Conservation (phyloP, 2,113 vertebrate species). For the Myxocyprinus asiaticus region DNA sequence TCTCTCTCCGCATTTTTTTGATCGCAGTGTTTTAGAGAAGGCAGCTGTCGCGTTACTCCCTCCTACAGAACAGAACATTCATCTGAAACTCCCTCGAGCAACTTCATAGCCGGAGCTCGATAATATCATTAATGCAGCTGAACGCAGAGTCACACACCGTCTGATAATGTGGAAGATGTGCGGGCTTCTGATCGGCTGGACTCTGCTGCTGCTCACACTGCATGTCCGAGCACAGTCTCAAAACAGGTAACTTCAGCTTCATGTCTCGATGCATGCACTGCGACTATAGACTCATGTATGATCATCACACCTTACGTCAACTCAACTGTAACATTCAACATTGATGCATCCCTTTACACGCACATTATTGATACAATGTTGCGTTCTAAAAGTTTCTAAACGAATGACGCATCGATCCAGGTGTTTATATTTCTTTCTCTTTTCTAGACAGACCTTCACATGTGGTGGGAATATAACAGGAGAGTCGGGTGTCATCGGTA, state of each 20-base stretch:
- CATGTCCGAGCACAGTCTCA: conserved; percentile 67
- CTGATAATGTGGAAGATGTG: conserved; percentile 72
- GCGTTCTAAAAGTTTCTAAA: too few relatives aligned
- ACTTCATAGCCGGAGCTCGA: conserved; percentile 63
- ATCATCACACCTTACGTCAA: not conserved
- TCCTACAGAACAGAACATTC: conserved; percentile 81
- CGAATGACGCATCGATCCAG: not conserved
- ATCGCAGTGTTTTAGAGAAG: conserved; percentile 45
- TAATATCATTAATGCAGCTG: conserved; percentile 62
- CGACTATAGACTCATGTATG: conserved; percentile 3
- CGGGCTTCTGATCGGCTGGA: conserved; percentile 67
- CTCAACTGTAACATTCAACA: not conserved
- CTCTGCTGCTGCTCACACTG: conserved; percentile 67
- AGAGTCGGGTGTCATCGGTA: conserved; percentile 92
- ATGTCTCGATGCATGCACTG: conserved; percentile 1
- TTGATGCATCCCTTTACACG: not conserved
- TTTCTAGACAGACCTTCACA: conserved; percentile 81
- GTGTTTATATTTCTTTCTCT: conserved; percentile 23
- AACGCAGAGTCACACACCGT: conserved; percentile 57
- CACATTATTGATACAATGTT: not conserved
- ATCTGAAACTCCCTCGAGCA: conserved; percentile 66
- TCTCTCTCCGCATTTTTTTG: conserved; percentile 25
- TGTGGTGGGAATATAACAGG: conserved; percentile 92
- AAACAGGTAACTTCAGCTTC: conserved; percentile 71
- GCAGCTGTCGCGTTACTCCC: conserved; percentile 69